Percentiles rank a stretch among this genome's conserved stretches.
phyloP scores from a whole-genome alignment of 2,797 vertebrate genomes.

The Garrulus glandarius region DNA sequence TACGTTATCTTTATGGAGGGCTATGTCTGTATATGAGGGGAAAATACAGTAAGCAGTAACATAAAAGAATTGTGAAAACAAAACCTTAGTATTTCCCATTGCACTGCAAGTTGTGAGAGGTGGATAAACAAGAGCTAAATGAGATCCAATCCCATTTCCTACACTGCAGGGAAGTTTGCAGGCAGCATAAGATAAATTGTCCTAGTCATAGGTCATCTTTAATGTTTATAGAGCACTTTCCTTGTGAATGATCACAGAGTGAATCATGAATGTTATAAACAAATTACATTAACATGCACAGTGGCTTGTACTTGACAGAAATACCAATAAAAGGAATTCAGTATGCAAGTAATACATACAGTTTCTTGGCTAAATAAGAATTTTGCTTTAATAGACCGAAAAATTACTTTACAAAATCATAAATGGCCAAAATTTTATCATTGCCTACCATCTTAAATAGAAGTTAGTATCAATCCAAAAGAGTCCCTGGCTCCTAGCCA shows the following conservation, averaged over 20 bases:
- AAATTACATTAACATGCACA: not conserved
- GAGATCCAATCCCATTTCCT: not conserved
- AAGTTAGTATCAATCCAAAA: not conserved
- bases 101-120: not conserved
- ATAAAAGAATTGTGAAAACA: not conserved
- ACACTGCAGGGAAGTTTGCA: not conserved
- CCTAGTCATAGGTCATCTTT: not conserved
- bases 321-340: not conserved
- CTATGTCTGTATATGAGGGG: not conserved
- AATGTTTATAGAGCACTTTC: conserved; percentile 19
- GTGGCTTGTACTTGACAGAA: not conserved
- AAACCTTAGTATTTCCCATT: not conserved
- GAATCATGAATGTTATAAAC: not conserved
- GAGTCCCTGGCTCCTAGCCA: not conserved
- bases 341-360: not conserved
- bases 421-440: not conserved
- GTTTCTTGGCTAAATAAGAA: not conserved
- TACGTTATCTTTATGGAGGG: not conserved
- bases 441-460: not conserved
- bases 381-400: not conserved
- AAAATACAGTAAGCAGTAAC: not conserved
- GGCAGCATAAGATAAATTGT: not conserved
- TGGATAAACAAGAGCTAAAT: not conserved
- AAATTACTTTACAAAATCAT: not conserved
- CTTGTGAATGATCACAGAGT: not conserved